phyloP scores from a whole-genome alignment of 2,888 invertebrate species.

The Norana najaformis region DNA sequence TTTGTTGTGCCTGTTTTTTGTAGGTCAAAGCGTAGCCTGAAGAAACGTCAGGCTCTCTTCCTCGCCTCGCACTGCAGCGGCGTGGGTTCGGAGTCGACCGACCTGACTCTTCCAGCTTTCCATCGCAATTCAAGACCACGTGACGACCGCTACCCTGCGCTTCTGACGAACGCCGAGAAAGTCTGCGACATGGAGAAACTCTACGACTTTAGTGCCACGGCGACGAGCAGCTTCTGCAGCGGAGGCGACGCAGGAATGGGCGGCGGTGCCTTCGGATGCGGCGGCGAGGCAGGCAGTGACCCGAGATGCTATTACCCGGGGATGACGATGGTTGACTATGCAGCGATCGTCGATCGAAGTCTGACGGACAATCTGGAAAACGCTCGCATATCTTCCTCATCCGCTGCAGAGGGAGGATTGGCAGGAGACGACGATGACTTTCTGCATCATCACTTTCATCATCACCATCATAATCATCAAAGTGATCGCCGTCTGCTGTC shows the following conservation, averaged over 20 bases:
- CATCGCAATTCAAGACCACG: background rate
- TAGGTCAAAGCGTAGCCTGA: background rate
- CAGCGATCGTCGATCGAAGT: background rate
- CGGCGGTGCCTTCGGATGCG: background rate
- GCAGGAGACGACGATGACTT: background rate
- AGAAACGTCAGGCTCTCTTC: constrained; percentile 8
- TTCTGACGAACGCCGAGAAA: background rate
- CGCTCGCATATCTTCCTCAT: background rate
- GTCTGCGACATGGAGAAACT: background rate
- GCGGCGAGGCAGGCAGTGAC: background rate
- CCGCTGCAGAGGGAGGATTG: background rate
- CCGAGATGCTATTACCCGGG: background rate
- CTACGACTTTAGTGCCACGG: background rate
- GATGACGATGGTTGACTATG: background rate
- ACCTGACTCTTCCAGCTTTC: background rate
- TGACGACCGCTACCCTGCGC: constrained; percentile 10
- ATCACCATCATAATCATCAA: background rate
- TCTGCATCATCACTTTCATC: background rate
- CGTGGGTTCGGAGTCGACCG: constrained; percentile 16
- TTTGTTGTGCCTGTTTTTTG: background rate
- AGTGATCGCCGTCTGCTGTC: background rate
- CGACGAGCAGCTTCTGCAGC: background rate
- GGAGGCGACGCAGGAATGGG: background rate
- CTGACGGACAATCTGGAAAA: background rate
- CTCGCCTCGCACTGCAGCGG: background rate